Conservation (phyloP, 2,113 vertebrate genomes). For the Equus przewalskii region DNA sequence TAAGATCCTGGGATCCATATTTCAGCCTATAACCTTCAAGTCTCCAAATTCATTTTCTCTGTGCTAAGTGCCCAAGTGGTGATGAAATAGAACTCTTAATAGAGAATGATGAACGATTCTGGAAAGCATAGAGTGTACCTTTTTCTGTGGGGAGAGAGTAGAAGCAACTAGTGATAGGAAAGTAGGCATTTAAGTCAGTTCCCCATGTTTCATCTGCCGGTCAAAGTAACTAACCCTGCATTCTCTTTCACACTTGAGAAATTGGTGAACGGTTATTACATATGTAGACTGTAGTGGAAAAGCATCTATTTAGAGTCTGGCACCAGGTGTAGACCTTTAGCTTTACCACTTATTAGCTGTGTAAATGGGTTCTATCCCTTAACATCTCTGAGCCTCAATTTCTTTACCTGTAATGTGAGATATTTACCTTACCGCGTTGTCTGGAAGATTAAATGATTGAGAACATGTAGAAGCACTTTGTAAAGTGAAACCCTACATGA, state of each 20-base stretch:
- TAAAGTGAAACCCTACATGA: not conserved
- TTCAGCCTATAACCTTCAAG: not conserved
- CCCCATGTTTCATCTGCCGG: not conserved
- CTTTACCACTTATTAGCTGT: not conserved
- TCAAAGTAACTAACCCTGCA: not conserved
- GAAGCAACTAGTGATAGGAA: not conserved
- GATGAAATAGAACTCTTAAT: not conserved
- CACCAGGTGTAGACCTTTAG: not conserved
- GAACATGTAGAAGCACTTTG: not conserved
- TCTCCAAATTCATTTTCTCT: slow-evolving; percentile 21
- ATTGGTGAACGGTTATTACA: not conserved
- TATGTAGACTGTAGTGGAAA: not conserved
- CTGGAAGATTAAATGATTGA: not conserved
- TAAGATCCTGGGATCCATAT: not conserved
- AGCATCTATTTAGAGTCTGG: not conserved
- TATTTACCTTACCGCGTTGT: not conserved
- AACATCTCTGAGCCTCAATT: not conserved
- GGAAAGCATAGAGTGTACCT: not conserved
- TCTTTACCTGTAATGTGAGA: not conserved
- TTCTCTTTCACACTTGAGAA: not conserved
- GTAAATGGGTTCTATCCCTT: not conserved
- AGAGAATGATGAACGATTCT: not conserved
- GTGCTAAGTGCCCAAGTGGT: not conserved
- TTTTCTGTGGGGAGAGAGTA: not conserved
- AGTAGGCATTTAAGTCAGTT: not conserved